phyloP scores from a whole-genome alignment of 2,797 vertebrate genomes.

The Agapornis canus region DNA sequence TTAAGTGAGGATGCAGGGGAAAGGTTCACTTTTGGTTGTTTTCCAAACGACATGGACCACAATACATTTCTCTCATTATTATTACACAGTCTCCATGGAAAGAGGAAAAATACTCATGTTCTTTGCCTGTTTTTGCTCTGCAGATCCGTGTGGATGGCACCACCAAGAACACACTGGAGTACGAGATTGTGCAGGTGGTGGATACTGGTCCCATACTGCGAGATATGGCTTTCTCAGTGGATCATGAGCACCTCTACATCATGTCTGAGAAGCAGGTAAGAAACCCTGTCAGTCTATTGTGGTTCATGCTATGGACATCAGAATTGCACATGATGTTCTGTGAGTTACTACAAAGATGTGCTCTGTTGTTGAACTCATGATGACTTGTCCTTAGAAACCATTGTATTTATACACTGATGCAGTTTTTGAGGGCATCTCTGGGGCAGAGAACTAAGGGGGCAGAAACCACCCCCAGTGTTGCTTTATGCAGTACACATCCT shows the following conservation, averaged over 20 bases:
- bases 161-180: conserved; percentile 86
- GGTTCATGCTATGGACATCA: background rate
- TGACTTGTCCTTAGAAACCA: background rate
- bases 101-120: background rate
- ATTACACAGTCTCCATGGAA: background rate
- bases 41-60: background rate
- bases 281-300: accelerated
- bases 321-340: background rate
- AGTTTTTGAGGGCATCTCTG: background rate
- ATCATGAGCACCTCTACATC: conserved; percentile 92
- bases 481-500: background rate
- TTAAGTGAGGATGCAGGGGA: background rate
- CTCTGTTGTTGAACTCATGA: accelerated
- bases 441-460: background rate
- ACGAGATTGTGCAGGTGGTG: conserved; percentile 93
- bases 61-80: background rate
- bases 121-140: background rate
- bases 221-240: conserved; percentile 95
- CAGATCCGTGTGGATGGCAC: conserved; percentile 94
- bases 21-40: background rate
- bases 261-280: conserved; percentile 97
- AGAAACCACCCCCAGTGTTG: background rate
- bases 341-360: background rate
- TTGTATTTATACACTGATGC: background rate
- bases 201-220: conserved; percentile 88